Base-by-base conservation (phyloP, 1,140 invertebrate genomes). In the Trichoplusia ni region DNA sequence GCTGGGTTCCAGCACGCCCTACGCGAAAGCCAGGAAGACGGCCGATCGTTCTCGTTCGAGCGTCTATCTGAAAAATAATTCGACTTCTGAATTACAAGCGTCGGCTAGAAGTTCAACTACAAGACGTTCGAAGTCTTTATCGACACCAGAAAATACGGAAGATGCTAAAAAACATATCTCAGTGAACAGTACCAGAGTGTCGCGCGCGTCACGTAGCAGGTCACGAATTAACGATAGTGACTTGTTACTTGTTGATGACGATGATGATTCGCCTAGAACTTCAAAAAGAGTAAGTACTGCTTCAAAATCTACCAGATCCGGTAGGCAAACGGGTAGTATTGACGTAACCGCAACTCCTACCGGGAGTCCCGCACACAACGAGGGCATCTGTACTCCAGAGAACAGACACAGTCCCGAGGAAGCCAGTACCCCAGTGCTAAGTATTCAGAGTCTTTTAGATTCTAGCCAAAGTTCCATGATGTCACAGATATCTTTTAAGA, bases 371-470 rank as follows among this genome's bases (percentile, higher is more conserved):
- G 21, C 27, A 21, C 53, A 14, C 2, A 18, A 54, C 1, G 65
- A 69, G 8, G 85, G 82, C 0, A 65, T 37, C 0, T 59, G 49
- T n/a, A 89, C 84, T 0, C 86, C 86, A 0, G 80, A 84, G 27
- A 79, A 86, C 16, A 64, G 59, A 9, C 59, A 61, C 1, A 82
- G 78, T 38, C 82, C 81, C 1, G 67, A 78, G 51, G 79, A 82
- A 47, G 72, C 62, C 0, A 73, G 64, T 3, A 89, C 86, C 4
- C 86, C 86, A 0, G 71, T 89, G 4, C 59, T 87, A 1, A 86
- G 70, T 37, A 89, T 89, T 19, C 80, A 81, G 42, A 81, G 67
- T 49, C 63, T 89, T 5, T 37, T 89, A 31, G 74, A 86, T 19
- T 68, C 79, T 0, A 83, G 73, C 62, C 69, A 71, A 18, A 77